These are phyloP conservation scores for Ennomos erosarius DNA, from an alignment of 2,888 invertebrate species.

Conservation along the genomic window DNA sequence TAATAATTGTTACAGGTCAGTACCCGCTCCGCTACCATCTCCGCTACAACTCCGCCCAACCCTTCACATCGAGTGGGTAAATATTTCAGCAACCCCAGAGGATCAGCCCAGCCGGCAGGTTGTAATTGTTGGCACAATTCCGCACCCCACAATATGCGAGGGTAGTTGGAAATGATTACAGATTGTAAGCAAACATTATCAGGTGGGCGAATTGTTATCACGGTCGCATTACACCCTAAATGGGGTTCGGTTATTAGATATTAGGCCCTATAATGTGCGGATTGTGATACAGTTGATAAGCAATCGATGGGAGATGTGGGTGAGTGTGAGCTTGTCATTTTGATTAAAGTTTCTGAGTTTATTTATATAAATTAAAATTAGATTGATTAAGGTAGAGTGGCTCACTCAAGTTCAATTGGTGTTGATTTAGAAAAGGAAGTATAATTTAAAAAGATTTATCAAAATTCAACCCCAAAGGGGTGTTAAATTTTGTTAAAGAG, in stretches of 20 bases:
- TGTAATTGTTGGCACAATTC: constrained; percentile 10
- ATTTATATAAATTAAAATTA: too few relatives aligned
- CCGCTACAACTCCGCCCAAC: constrained; percentile 7
- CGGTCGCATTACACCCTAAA: constrained; percentile 10
- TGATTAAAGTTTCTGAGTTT: too few relatives aligned
- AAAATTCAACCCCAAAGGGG: too few relatives aligned
- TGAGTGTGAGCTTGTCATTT: too few relatives aligned
- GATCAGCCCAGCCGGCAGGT: constrained; percentile 7
- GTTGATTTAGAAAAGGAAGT: too few relatives aligned
- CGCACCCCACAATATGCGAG: constrained; percentile 2
- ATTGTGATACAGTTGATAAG: neutral
- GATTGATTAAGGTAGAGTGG: too few relatives aligned
- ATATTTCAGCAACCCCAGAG: constrained; percentile 16
- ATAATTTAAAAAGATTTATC: too few relatives aligned
- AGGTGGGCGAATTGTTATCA: constrained; percentile 15
- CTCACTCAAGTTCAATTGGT: too few relatives aligned
- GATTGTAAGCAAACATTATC: constrained; percentile 22
- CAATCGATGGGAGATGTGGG: neutral
- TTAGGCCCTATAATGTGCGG: neutral
- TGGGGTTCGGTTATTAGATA: constrained; percentile 9
- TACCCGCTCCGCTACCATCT: constrained; percentile 10
- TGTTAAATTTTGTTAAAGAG: too few relatives aligned
- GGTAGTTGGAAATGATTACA: constrained; percentile 23
- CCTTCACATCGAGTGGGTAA: constrained; percentile 14
- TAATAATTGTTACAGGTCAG: constrained; percentile 24